A percentile compares a stretch with the other conserved stretches of the same genome.
These are phyloP conservation scores for Saiga tatarica DNA, from an alignment of 2,113 vertebrate genomes.

Conservation along the genomic window DNA sequence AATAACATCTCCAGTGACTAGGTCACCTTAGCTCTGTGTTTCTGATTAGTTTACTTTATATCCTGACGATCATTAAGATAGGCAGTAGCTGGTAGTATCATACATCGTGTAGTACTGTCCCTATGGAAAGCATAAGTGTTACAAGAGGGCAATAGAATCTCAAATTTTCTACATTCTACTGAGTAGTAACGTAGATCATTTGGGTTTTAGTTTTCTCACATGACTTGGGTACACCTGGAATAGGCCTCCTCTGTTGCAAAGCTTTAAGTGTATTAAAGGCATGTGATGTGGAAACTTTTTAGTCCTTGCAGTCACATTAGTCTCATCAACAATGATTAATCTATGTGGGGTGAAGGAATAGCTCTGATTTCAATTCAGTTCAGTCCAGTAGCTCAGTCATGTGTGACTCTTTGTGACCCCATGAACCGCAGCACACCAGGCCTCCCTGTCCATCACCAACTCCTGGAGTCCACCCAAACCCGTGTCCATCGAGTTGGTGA, in stretches of 20 bases:
- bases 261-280: not conserved
- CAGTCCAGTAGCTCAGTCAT: not conserved
- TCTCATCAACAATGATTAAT: constrained; percentile 56
- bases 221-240: not conserved
- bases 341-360: not conserved
- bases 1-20: constrained; percentile 12
- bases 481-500: no score
- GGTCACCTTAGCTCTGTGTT: not conserved
- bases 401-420: not conserved
- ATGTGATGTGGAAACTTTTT: not conserved
- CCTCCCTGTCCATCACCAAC: no score
- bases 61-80: not conserved
- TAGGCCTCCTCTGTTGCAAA: not conserved
- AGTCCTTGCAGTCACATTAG: not conserved
- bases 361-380: not conserved
- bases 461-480: no score
- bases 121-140: not conserved
- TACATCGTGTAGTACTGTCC: not conserved
- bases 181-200: not conserved
- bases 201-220: not conserved
- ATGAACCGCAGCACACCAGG: not conserved
- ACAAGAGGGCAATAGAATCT: not conserved
- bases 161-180: not conserved
- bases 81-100: not conserved
- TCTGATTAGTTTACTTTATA: not conserved